Base-by-base conservation (phyloP, 2,888 invertebrate genomes). In the Lagria hirta region DNA sequence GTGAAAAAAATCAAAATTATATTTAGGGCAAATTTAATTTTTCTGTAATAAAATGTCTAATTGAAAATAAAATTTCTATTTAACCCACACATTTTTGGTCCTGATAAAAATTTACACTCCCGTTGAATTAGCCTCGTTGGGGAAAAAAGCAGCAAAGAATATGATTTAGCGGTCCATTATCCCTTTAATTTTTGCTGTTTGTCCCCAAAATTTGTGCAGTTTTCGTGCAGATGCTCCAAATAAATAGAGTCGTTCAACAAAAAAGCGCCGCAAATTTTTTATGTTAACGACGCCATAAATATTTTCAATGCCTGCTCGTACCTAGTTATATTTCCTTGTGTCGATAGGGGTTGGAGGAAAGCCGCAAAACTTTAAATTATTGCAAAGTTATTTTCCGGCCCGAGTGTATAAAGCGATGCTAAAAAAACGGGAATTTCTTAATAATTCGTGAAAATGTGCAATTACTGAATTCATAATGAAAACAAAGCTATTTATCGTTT, bases 21-120 rank as follows among this genome's bases (percentile, higher is more conserved):
- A n/a, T n/a, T n/a, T n/a, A n/a, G n/a, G n/a, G n/a, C n/a, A n/a
- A n/a, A n/a, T n/a, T n/a, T n/a, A n/a, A n/a, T n/a, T n/a, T n/a
- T n/a, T n/a, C n/a, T n/a, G n/a, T n/a, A n/a, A n/a, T n/a, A n/a
- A n/a, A n/a, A n/a, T 21, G 24, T 24, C 12, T 30, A 27, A 43
- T 43, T 29, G 29, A 43, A 43, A 35, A 28, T 23, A 43, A 43
- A 43, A n/a, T n/a, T n/a, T n/a, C n/a, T n/a, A n/a, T n/a, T n/a
- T n/a, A n/a, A n/a, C n/a, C n/a, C n/a, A n/a, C n/a, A n/a, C n/a
- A n/a, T n/a, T n/a, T n/a, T n/a, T n/a, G n/a, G n/a, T n/a, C n/a
- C n/a, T n/a, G n/a, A n/a, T n/a, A n/a, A n/a, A n/a, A n/a, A n/a
- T n/a, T n/a, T n/a, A n/a, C n/a, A n/a, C n/a, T n/a, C n/a, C n/a